phyloP scores from a whole-genome alignment of 2,888 invertebrate genomes.

The Miltochrista miniata region DNA sequence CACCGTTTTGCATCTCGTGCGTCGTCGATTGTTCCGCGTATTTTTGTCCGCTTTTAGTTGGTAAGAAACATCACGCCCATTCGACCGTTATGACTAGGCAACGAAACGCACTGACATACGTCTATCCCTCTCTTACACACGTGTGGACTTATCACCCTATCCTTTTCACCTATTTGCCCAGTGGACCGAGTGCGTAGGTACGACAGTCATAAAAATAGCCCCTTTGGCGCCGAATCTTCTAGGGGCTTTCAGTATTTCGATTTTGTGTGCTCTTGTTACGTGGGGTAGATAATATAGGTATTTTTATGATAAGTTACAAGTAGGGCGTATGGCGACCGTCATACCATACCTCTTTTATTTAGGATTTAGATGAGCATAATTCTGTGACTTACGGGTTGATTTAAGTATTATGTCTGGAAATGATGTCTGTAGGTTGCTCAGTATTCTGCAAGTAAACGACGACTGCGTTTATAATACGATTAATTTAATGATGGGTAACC shows the following conservation, averaged over 20 bases:
- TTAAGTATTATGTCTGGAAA: no score
- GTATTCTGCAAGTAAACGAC: no score
- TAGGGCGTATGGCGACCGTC: slow-evolving; percentile 30
- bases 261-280: slow-evolving; percentile 76
- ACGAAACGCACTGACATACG: slow-evolving; percentile 74
- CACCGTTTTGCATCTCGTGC: slow-evolving; percentile 56
- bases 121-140: slow-evolving; percentile 74
- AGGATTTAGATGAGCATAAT: no score
- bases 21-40: slow-evolving; percentile 81
- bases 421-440: no score
- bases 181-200: slow-evolving; percentile 79
- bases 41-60: slow-evolving; percentile 82
- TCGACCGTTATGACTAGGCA: slow-evolving; percentile 83
- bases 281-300: slow-evolving; percentile 57
- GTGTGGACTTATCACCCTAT: slow-evolving; percentile 63
- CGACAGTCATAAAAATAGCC: slow-evolving; percentile 83
- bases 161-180: slow-evolving; percentile 77
- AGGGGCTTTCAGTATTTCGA: slow-evolving; percentile 75
- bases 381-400: no score
- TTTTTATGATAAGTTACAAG: slow-evolving; percentile 62
- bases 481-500: no score
- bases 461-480: no score
- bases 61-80: slow-evolving; percentile 84
- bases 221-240: slow-evolving; percentile 82
- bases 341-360: no score